Base-by-base conservation (phyloP, 2,113 vertebrate species). In the Pseudois nayaur region DNA sequence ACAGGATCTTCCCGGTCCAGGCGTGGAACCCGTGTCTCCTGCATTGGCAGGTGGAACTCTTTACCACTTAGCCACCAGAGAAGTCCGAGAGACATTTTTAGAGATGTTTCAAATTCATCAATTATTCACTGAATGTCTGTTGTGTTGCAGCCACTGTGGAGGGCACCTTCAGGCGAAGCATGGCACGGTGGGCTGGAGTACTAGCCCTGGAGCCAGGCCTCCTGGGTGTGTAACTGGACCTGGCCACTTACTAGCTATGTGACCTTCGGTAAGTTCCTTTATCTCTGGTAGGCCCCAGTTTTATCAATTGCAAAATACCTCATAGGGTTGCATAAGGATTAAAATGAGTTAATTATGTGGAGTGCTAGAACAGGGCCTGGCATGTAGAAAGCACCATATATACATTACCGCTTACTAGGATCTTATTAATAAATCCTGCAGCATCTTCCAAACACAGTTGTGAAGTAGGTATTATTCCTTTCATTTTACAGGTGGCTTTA, bases 401-500 rank as follows among this genome's bases (percentile, higher is more conserved):
- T 59, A 43, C 2, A 10, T 40, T 50, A 86, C 17, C n/a, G n/a
- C 59, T 52, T 45, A 3, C 62, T 27, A 52, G 36, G 33, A 85
- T 33, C 64, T 81, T 36, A 3, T 78, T 36, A 45, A 81, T 29
- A 81, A 31, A 36, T 33, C 45, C 64, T 45, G 27, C 55, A n/a
- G 15, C 85, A 25, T 16, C 31, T 71, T 57, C 21, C 21, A 55
- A 67, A 71, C 89, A 88, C 21, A 78, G 60, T 67, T 83, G 59
- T 95, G 92, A 97, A 89, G 36, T 8, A 54, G 40, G 45, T 60
- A 9, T 45, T 52, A 33, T 96, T 92, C n/a, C 71, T 64, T 97
- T 95, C 48, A 48, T 96, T 97, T 97, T 93, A 64, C 96, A 98
- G 97, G 93, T 96, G 91, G 2, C 83, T 93, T 87, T 57, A 71